These are phyloP conservation scores for Sarcophaga bullata DNA, from an alignment of 1,140 invertebrate genomes.

Conservation along the genomic window DNA sequence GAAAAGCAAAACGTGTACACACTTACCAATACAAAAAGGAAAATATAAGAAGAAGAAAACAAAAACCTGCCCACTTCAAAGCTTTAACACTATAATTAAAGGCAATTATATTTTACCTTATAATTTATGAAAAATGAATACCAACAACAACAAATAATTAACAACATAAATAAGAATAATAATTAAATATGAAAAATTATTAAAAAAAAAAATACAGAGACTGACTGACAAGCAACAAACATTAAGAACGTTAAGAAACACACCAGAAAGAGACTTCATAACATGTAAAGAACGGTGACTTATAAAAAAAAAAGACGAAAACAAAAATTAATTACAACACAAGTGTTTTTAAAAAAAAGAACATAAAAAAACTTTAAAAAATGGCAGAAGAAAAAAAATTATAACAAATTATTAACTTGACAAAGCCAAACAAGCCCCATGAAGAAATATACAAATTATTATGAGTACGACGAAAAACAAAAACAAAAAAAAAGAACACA, in stretches of 20 bases:
- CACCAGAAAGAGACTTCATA: no score
- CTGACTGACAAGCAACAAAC: no score
- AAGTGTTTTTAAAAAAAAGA: background rate
- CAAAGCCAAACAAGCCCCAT: slow-evolving; percentile 19
- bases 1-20: no score
- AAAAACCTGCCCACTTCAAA: slow-evolving; percentile 30
- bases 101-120: slow-evolving; percentile 32
- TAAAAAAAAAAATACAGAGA: background rate
- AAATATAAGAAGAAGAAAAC: no score
- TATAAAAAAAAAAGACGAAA: background rate
- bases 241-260: no score
- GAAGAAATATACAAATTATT: background rate
- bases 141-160: slow-evolving; percentile 17
- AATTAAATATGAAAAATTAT: background rate
- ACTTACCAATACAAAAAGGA: no score
- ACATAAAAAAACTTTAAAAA: background rate
- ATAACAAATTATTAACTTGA: slow-evolving; percentile 27
- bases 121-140: slow-evolving; percentile 25
- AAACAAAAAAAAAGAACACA: no score
- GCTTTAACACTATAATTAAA: slow-evolving; percentile 33
- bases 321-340: slow-evolving; percentile 24
- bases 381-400: slow-evolving; percentile 2
- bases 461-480: no score
- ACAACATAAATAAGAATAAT: slow-evolving; percentile 29
- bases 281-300: no score